Evolutionary conservation across 2,113 vertebrate species (phyloP).

Genomic region (Paramormyrops kingsleyae): DNA sequence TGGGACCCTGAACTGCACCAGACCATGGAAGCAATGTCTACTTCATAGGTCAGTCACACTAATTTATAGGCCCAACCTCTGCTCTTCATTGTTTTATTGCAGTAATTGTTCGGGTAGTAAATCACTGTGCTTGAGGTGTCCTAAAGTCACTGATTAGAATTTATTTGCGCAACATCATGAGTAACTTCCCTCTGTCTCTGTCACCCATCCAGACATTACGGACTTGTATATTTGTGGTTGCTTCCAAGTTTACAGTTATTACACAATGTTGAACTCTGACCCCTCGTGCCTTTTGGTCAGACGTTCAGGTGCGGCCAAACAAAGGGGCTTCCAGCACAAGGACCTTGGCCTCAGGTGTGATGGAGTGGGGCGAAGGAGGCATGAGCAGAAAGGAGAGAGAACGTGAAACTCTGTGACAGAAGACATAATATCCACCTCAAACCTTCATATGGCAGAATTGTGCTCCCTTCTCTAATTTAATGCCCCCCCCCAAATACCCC

Average conservation of each 20-base stretch:
- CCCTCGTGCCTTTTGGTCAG: background rate
- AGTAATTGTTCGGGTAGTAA: background rate
- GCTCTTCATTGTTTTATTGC: background rate
- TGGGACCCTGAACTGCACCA: background rate
- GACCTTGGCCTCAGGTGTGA: background rate
- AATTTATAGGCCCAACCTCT: background rate
- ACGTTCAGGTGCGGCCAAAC: background rate
- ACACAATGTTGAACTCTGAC: background rate
- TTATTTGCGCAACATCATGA: background rate
- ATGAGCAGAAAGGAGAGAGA: background rate
- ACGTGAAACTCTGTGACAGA: background rate
- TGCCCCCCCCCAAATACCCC: background rate
- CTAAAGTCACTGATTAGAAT: background rate
- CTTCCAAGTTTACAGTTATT: background rate
- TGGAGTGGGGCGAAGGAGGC: background rate
- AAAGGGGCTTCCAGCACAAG: background rate
- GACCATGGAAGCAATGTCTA: background rate
- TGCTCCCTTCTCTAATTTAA: background rate
- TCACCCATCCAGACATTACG: background rate
- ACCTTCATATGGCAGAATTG: background rate
- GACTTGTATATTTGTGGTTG: background rate
- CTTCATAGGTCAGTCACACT: background rate
- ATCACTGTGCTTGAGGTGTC: background rate
- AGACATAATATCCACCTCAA: background rate
- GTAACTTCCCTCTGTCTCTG: background rate